These are phyloP conservation scores for Hydropotes inermis DNA, from an alignment of 2,113 vertebrate species.

Conservation along the genomic window DNA sequence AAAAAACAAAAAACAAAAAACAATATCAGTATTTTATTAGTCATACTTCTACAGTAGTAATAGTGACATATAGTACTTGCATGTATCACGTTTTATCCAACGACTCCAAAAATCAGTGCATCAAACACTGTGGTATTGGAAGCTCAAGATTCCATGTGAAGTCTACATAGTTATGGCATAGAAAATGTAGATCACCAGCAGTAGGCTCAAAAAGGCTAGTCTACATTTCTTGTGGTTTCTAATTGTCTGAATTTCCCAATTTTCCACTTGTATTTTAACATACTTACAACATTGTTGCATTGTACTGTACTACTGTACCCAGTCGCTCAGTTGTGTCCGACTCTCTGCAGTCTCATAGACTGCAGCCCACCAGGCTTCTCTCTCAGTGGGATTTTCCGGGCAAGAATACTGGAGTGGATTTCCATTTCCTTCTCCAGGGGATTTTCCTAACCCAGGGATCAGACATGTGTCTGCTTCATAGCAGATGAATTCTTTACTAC, in stretches of 20 bases:
- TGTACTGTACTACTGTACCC: background rate
- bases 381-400: background rate
- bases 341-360: background rate
- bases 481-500: background rate
- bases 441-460: background rate
- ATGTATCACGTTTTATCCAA: background rate
- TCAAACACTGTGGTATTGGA: background rate
- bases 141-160: background rate
- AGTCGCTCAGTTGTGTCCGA: background rate
- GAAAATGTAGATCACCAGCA: background rate
- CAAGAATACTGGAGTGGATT: background rate
- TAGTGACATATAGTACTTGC: background rate
- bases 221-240: background rate
- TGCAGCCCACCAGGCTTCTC: background rate
- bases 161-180: background rate
- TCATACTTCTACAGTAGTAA: background rate
- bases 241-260: slow-evolving; percentile 15
- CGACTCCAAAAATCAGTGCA: background rate
- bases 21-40: background rate
- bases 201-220: background rate
- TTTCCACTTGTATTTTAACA: background rate
- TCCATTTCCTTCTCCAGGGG: background rate
- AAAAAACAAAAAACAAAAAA: background rate
- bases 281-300: background rate
- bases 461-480: background rate